Evolutionary conservation across 1,140 invertebrate species (phyloP).

Genomic region (fruit fly (Drosophila melanogaster)): DNA sequence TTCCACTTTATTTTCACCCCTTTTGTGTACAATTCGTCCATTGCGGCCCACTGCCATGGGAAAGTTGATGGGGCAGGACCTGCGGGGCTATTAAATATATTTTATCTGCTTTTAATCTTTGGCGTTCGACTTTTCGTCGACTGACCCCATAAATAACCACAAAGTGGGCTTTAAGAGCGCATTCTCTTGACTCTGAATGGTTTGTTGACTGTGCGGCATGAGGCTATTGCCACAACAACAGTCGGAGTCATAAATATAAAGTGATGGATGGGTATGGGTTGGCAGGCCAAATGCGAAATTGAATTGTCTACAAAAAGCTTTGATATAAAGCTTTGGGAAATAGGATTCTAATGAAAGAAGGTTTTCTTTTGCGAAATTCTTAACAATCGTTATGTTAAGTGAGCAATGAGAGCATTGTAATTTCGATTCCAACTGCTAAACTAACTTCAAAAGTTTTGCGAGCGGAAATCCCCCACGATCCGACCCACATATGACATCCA

Average conservation of each 20-base stretch:
- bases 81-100: constrained; percentile 76
- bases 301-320: constrained; percentile 24
- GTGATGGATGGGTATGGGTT: constrained; percentile 62
- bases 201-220: constrained; percentile 25
- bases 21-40: constrained; percentile 1
- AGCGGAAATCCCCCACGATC: constrained; percentile 17
- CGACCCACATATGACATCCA: constrained; percentile 20
- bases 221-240: constrained; percentile 37
- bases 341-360: not conserved
- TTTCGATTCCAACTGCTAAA: constrained; percentile 18
- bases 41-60: constrained; percentile 19
- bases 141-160: constrained; percentile 78
- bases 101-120: constrained; percentile 82
- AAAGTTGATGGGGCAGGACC: constrained; percentile 14
- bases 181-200: constrained; percentile 57
- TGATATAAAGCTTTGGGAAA: not conserved
- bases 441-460: constrained; percentile 18
- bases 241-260: constrained; percentile 76
- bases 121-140: constrained; percentile 79
- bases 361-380: too few relatives aligned
- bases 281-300: constrained; percentile 22
- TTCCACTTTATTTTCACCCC: constrained; percentile 22
- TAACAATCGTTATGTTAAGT: constrained; percentile 29
- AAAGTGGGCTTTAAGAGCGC: constrained; percentile 76
- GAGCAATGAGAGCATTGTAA: not conserved